These are phyloP conservation scores for Forbesichthys papilliferus DNA, from an alignment of 2,113 vertebrate species.

Conservation along the genomic window DNA sequence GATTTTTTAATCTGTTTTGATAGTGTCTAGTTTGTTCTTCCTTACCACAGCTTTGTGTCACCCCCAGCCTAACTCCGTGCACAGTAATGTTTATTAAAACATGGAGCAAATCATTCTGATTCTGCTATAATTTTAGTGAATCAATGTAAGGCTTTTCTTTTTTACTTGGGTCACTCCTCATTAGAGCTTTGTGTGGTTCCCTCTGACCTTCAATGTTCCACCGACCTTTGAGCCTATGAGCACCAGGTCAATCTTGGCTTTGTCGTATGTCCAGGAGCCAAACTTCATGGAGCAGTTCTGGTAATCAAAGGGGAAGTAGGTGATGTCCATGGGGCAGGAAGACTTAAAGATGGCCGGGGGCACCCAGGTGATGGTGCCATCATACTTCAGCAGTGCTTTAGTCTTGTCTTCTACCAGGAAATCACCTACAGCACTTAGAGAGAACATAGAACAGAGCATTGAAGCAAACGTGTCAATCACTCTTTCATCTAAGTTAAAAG, in stretches of 20 bases:
- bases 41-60: no score
- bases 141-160: no score
- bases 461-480: neutral
- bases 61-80: no score
- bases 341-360: constrained; percentile 96
- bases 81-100: no score
- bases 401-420: constrained; percentile 92
- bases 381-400: constrained; percentile 88
- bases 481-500: constrained; percentile 16
- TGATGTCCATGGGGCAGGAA: constrained; percentile 97
- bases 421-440: constrained; percentile 87
- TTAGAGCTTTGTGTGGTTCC: neutral
- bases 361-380: constrained; percentile 90
- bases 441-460: neutral
- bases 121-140: no score
- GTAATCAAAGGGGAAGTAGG: constrained; percentile 96
- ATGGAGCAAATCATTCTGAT: no score
- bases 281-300: constrained; percentile 80
- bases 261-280: constrained; percentile 92
- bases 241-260: constrained; percentile 92
- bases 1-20: no score
- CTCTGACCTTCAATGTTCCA: neutral
- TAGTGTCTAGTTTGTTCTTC: no score
- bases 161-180: no score
- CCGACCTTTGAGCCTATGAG: constrained; percentile 91